Evolutionary conservation across 2,113 vertebrate species (phyloP).

Genomic region (Sinocyclocheilus anophthalmus): DNA sequence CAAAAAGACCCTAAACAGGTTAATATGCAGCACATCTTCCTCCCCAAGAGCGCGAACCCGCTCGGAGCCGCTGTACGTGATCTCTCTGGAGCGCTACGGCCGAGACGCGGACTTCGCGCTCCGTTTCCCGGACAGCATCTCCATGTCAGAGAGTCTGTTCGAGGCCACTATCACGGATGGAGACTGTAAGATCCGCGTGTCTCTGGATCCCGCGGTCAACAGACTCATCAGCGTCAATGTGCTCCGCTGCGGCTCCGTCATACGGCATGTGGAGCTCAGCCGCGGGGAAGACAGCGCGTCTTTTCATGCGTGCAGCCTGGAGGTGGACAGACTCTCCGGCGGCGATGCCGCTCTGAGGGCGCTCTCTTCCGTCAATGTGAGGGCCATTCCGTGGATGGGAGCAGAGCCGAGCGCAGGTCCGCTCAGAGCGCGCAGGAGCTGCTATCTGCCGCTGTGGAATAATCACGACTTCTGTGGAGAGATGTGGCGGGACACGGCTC

Average conservation of each 20-base stretch:
- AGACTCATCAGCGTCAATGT: constrained; percentile 64
- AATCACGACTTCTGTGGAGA: constrained; percentile 68
- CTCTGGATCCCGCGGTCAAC: constrained; percentile 73
- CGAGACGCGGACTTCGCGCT: constrained; percentile 49
- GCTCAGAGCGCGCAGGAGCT: constrained; percentile 68
- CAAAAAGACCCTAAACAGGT: constrained; percentile 34
- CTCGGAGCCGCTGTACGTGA: constrained; percentile 46
- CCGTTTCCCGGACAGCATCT: constrained; percentile 50
- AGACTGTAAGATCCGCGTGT: constrained; percentile 69
- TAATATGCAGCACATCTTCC: neutral
- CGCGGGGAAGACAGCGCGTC: constrained; percentile 19
- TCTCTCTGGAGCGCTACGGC: constrained; percentile 54
- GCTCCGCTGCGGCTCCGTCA: constrained; percentile 59
- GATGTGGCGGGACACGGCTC: constrained; percentile 64
- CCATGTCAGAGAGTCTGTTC: constrained; percentile 64
- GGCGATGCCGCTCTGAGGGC: constrained; percentile 46
- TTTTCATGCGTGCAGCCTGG: constrained; percentile 50
- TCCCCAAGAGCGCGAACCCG: constrained; percentile 37
- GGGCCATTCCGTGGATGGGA: constrained; percentile 51
- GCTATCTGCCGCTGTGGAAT: constrained; percentile 78
- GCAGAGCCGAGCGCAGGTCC: constrained; percentile 55
- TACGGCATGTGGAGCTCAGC: constrained; percentile 62
- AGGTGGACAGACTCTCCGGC: constrained; percentile 44
- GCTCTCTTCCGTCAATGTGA: constrained; percentile 37
- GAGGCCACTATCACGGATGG: constrained; percentile 73